Evolutionary conservation across 2,797 vertebrate genomes (phyloP), one percentile per base, ranked within the genome.

Genomic region (Diplodus sargus): DNA sequence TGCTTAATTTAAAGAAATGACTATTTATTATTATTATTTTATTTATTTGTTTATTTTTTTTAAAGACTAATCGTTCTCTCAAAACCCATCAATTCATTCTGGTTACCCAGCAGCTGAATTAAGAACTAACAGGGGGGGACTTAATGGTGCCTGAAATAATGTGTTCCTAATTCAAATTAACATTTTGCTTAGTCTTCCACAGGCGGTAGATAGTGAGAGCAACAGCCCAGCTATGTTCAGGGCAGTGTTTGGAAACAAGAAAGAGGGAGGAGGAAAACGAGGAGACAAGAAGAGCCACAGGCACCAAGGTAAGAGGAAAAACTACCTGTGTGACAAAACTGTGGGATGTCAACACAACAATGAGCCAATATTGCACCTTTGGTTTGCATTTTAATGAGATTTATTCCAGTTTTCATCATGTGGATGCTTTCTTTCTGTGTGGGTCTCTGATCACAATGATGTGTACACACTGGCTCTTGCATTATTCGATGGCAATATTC

Each of bases 171-270:
- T 65, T 48, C 43, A 64, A 81, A 61, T 74, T 0, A 71, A 68
- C 45, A 51, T 72, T 82, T 78, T 65, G 20, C 15, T 68, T 69
- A 65, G 64, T 72, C 43, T 69, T 83, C 25, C 42, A 64, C 66
- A 76, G 69, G 59, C 43, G n/a, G 53, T 52, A 42, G 34, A 43
- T 23, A 68, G 67, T 43, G 28, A 42, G 84, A 83, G 72, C 77
- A 74, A 39, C 68, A 82, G 64, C 67, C 42, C 76, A 78, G 83
- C 48, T 17, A 94, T 94, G 93, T 93, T 94, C 70, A 90, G 84
- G 85, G 90, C 91, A 22, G 90, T 94, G 72, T 94, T 94, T 90
- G 93, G 93, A 70, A 90, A 89, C 81, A 94, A 85, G 83, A 89
- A 43, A 49, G 88, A 87, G 0, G 90, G 83, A 76, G 88, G 82